Conservation (phyloP, 1,140 invertebrate species). For the Belonocnema kinseyi region DNA sequence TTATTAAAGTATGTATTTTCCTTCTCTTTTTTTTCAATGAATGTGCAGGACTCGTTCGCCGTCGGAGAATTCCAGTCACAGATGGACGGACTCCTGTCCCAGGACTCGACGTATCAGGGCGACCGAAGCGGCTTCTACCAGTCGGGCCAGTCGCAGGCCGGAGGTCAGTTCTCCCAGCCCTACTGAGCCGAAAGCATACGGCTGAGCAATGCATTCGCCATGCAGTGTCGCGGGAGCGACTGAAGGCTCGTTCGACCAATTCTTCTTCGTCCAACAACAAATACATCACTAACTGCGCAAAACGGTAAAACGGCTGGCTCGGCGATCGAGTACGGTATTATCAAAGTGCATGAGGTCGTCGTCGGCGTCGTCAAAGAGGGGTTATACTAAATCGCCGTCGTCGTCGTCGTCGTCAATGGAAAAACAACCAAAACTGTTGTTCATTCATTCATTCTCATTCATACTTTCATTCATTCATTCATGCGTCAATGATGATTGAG, state of each 20-base stretch:
- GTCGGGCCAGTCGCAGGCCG: conserved; percentile 78
- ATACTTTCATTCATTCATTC: conserved; percentile 5
- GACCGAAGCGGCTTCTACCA: conserved; percentile 83
- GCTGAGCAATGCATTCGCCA: conserved; percentile 74
- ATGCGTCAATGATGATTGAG: not conserved
- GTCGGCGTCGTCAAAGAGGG: conserved; percentile 58
- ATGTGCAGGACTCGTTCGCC: conserved; percentile 83
- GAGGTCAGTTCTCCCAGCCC: conserved; percentile 78
- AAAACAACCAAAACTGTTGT: not conserved
- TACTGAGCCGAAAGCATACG: conserved; percentile 76
- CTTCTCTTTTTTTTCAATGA: not conserved
- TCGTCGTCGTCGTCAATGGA: not conserved
- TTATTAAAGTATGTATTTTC: not conserved
- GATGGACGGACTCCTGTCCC: conserved; percentile 94
- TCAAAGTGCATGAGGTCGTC: conserved; percentile 58
- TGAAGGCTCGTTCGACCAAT: conserved; percentile 74
- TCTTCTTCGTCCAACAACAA: conserved; percentile 72
- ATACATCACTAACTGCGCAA: conserved; percentile 72
- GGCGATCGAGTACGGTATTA: conserved; percentile 63
- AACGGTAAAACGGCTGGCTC: conserved; percentile 70
- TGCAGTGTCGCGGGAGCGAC: conserved; percentile 74
- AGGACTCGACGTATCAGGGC: conserved; percentile 95
- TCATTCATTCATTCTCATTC: conserved; percentile 23
- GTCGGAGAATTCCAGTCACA: conserved; percentile 94
- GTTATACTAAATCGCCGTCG: conserved; percentile 37